A percentile compares a stretch with the other conserved stretches of the same genome.
Conservation (phyloP, 92 coral and sea anemone species). For the Porites rus region DNA sequence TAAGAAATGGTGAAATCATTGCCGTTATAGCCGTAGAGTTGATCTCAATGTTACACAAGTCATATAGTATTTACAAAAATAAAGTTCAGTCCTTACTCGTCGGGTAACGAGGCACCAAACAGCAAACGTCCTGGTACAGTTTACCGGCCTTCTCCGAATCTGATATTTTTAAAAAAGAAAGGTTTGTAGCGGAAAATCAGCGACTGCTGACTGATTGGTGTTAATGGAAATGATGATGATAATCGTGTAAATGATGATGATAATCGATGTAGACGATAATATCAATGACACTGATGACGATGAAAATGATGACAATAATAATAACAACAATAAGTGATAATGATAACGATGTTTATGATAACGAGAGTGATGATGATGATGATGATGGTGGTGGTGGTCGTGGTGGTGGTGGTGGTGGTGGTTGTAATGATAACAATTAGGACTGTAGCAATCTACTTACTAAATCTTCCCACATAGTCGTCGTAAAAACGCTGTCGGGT, state of each 20-base stretch:
- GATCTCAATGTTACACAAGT: neutral
- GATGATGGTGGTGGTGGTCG: too few species aligned
- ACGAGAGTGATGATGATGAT: too few species aligned
- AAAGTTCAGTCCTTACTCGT: conserved; percentile 3
- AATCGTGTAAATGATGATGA: too few species aligned
- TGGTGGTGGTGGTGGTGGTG: too few species aligned
- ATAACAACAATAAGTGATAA: too few species aligned
- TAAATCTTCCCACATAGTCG: conserved; percentile 67
- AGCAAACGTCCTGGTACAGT: neutral
- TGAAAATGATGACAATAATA: too few species aligned
- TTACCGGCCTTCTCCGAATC: neutral
- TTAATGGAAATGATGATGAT: too few species aligned
- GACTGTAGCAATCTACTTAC: conserved; percentile 25
- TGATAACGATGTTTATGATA: too few species aligned
- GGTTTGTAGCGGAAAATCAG: neutral
- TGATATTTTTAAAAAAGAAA: neutral
- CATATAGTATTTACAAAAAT: neutral
- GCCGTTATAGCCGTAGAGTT: neutral
- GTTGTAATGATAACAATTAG: neutral
- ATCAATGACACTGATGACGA: too few species aligned
- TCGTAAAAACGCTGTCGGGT: conserved; percentile 66
- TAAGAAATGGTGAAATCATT: too few species aligned
- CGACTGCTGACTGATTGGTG: neutral
- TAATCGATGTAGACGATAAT: too few species aligned
- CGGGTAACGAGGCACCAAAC: neutral